phyloP scores from a whole-genome alignment of 2,888 invertebrate genomes.

The Calephelis perditalis region DNA sequence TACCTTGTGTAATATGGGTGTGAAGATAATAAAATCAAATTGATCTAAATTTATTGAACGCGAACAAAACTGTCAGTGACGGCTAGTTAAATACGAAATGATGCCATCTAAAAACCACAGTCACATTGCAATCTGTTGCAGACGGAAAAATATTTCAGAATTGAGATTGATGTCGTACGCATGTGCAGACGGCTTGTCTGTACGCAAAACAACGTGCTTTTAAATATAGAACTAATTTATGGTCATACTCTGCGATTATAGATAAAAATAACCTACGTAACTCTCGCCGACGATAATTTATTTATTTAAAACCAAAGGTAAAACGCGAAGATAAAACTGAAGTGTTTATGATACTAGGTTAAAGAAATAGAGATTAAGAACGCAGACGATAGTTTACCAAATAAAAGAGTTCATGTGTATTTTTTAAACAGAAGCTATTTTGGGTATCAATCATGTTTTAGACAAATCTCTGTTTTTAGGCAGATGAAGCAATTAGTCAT shows the following conservation, averaged over 20 bases:
- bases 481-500: no score
- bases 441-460: not conserved
- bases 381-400: conserved; percentile 29
- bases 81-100: conserved; percentile 14
- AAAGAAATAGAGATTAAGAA: conserved; percentile 35
- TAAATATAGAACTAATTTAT: conserved; percentile 77
- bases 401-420: conserved; percentile 27
- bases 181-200: conserved; percentile 74
- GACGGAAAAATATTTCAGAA: conserved; percentile 76
- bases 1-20: no score
- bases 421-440: conserved; percentile 16
- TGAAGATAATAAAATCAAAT: no score
- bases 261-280: conserved; percentile 67
- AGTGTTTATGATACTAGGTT: conserved; percentile 39
- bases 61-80: not conserved
- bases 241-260: conserved; percentile 74
- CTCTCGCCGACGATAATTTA: conserved; percentile 61
- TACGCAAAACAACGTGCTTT: conserved; percentile 71
- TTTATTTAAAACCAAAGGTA: conserved; percentile 39
- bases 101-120: conserved; percentile 20
- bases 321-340: conserved; percentile 35
- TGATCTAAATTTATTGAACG: no score
- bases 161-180: conserved; percentile 77
- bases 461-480: no score
- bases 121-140: conserved; percentile 35